Base-by-base conservation (phyloP, 1,140 invertebrate species). In the Pinna nobilis region DNA sequence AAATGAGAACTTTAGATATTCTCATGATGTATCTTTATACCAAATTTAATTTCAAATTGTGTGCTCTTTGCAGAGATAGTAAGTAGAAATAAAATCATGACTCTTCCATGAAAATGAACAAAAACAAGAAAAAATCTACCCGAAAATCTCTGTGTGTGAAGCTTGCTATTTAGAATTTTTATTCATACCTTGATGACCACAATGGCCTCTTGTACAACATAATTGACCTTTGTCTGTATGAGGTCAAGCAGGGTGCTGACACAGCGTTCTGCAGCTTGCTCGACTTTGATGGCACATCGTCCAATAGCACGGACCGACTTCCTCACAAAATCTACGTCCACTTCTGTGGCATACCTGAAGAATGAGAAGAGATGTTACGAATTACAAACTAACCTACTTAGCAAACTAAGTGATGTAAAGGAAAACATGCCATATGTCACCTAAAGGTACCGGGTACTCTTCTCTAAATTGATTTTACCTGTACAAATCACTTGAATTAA, bases 311-410 rank as follows among this genome's bases (percentile, higher is more conserved):
- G 91, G 0, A 99, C 89, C 53, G 89, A 89, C 72, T 99, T 99
- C 37, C 98, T 93, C 1, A 99, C 98, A 90, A 99, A 99, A 90
- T 99, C 98, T n/a, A 99, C 98, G 89, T 99, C 98, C 25, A 99
- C 98, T 89, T 99, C 98, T 0, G 98, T 99, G 6, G 98, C 98
- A 88, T 98, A 93, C 78, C 91, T 92, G 76, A 32, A 84, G n/a
- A 35, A 44, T 39, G 23, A 51, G 41, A 69, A 9, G 9, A 44
- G 39, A n/a, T n/a, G n/a, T n/a, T n/a, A n/a, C n/a, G n/a, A n/a
- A n/a, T n/a, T n/a, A n/a, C n/a, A n/a, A n/a, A n/a, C n/a, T n/a
- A n/a, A n/a, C n/a, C n/a, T n/a, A n/a, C n/a, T n/a, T n/a, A n/a
- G n/a, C n/a, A n/a, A n/a, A n/a, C n/a, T n/a, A n/a, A n/a, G n/a